Percentiles rank a stretch among this genome's conserved stretches.
Conservation (phyloP, 2,113 vertebrate genomes). For the Globicephala melas region DNA sequence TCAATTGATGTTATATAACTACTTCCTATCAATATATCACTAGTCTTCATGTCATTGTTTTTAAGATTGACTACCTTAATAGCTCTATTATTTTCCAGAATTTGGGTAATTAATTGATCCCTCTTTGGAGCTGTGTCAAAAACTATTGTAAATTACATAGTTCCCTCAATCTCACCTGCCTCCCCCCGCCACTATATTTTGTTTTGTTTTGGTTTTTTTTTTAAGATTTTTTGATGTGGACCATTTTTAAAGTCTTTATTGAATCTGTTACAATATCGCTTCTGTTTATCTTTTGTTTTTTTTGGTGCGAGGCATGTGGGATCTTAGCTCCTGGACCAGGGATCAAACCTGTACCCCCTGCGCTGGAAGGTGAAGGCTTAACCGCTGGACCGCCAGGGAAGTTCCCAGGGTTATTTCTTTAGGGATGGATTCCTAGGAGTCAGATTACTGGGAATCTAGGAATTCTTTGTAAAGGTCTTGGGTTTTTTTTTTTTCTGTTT, state of each 20-base stretch:
- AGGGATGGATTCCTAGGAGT: constrained; percentile 1
- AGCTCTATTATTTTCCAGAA: background rate
- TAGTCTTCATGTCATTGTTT: background rate
- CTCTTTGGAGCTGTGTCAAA: background rate
- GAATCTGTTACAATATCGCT: too few relatives aligned
- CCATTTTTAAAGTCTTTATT: too few relatives aligned
- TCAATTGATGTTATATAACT: background rate
- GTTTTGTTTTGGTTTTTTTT: too few relatives aligned
- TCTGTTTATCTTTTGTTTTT: too few relatives aligned
- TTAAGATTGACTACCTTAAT: background rate
- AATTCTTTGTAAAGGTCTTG: background rate
- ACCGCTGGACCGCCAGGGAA: too few relatives aligned
- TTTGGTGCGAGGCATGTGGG: too few relatives aligned
- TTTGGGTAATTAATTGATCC: background rate
- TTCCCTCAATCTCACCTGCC: background rate
- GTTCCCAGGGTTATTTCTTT: background rate
- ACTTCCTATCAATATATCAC: background rate
- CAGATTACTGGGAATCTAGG: background rate
- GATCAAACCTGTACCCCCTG: too few relatives aligned
- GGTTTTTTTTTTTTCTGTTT: too few relatives aligned
- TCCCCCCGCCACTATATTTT: background rate
- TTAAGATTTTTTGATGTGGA: too few relatives aligned
- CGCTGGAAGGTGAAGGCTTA: too few relatives aligned
- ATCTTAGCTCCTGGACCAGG: too few relatives aligned
- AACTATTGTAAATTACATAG: background rate